phyloP scores from a whole-genome alignment of 2,888 invertebrate genomes.

The Smittia sp. region DNA sequence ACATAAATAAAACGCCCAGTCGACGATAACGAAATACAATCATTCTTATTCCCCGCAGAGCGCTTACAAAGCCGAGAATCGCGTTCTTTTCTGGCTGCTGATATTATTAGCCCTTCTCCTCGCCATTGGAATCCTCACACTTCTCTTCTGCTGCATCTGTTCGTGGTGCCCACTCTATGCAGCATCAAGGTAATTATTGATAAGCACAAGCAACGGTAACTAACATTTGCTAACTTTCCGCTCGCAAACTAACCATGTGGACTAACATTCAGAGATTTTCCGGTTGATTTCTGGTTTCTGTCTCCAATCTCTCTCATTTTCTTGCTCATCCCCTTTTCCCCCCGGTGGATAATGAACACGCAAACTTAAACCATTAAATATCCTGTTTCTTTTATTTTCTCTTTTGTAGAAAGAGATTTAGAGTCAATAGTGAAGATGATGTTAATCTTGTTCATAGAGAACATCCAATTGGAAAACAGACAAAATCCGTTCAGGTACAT shows the following conservation, averaged over 20 bases:
- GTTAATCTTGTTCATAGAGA: constrained; percentile 71
- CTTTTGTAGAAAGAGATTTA: constrained; percentile 68
- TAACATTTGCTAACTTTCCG: constrained; percentile 38
- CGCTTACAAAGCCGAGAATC: constrained; percentile 69
- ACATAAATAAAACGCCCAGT: constrained; percentile 36
- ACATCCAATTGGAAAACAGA: constrained; percentile 67
- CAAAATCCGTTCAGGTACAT: constrained; percentile 70
- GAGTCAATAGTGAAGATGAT: constrained; percentile 71
- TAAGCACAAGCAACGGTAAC: constrained; percentile 10
- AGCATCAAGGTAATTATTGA: constrained; percentile 62
- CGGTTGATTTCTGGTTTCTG: not conserved
- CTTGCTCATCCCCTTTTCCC: constrained; percentile 10
- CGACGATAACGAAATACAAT: constrained; percentile 16
- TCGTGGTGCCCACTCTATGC: constrained; percentile 81
- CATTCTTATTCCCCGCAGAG: constrained; percentile 54
- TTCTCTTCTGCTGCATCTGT: constrained; percentile 80
- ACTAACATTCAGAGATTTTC: constrained; percentile 22
- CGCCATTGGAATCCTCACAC: constrained; percentile 65
- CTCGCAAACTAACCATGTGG: constrained; percentile 29
- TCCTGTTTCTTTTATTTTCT: constrained; percentile 45
- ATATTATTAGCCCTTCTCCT: constrained; percentile 73
- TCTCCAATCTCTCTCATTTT: not conserved
- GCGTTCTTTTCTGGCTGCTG: constrained; percentile 72
- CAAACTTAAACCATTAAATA: constrained; percentile 32
- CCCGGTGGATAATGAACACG: not conserved